These are phyloP conservation scores for Apotomis capreana DNA, from an alignment of 2,888 invertebrate species.

Conservation along the genomic window DNA sequence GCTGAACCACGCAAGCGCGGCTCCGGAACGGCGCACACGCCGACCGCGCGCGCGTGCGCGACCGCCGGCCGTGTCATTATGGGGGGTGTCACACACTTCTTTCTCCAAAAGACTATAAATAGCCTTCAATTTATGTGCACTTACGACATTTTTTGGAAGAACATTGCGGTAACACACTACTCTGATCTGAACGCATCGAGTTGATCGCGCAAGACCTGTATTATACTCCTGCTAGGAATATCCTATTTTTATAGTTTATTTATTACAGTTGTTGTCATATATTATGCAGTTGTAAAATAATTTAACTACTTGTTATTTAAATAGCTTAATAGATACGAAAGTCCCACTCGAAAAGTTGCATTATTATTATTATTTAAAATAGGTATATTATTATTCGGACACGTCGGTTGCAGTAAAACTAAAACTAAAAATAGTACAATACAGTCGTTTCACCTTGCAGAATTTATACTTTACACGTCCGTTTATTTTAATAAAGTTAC, in stretches of 20 bases:
- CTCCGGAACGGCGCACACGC: constrained; percentile 73
- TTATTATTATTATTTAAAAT: neutral
- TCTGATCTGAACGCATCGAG: constrained; percentile 12
- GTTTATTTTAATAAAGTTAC: constrained; percentile 29
- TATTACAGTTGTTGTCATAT: neutral
- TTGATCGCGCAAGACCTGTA: constrained; percentile 3
- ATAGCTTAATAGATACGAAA: neutral
- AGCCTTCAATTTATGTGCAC: neutral
- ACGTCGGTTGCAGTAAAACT: constrained; percentile 2
- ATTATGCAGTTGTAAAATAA: neutral
- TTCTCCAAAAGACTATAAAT: neutral
- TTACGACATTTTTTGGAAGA: constrained; percentile 1
- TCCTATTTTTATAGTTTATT: too few species aligned
- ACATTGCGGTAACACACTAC: constrained; percentile 18
- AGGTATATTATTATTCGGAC: neutral
- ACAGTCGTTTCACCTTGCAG: constrained; percentile 25
- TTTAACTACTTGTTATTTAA: neutral
- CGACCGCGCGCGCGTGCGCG: constrained; percentile 45
- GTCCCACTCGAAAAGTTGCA: neutral
- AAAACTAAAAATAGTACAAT: constrained; percentile 8
- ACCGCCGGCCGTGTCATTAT: constrained; percentile 22
- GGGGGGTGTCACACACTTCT: constrained; percentile 22
- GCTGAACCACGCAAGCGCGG: constrained; percentile 27
- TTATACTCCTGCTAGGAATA: neutral
- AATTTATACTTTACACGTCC: constrained; percentile 20